Evolutionary conservation across 2,888 invertebrate genomes (phyloP).

Genomic region (Drosophila phalerata): DNA sequence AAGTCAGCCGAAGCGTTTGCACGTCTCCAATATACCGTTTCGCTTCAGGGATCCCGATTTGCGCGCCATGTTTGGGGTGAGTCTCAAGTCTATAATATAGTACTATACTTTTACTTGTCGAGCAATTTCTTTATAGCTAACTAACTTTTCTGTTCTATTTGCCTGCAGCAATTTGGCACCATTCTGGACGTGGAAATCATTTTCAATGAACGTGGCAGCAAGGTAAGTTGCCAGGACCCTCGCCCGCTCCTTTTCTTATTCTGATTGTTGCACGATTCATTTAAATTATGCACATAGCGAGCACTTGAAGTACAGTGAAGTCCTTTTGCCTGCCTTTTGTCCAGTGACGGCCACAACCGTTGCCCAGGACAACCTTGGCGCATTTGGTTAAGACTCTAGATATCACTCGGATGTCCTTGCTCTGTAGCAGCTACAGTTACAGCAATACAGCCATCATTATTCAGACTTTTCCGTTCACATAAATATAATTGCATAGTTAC

Average conservation of each 20-base stretch:
- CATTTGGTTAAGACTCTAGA: conserved; percentile 4
- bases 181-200: conserved; percentile 99
- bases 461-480: conserved; percentile 16
- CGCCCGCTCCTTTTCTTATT: neutral
- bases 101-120: no score
- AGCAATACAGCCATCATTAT: conserved; percentile 1
- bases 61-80: conserved; percentile 99
- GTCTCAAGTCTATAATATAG: conserved; percentile 84
- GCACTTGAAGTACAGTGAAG: conserved; percentile 49
- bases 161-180: conserved; percentile 96
- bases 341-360: conserved; percentile 21
- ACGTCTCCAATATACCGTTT: conserved; percentile 99
- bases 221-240: conserved; percentile 90
- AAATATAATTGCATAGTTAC: conserved; percentile 78
- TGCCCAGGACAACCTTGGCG: conserved; percentile 43
- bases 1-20: conserved; percentile 96
- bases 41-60: conserved; percentile 99
- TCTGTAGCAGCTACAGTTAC: conserved; percentile 4
- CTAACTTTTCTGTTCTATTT: conserved; percentile 24
- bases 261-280: conserved; percentile 76
- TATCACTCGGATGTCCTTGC: conserved; percentile 9
- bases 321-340: conserved; percentile 36
- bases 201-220: conserved; percentile 99
- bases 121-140: conserved; percentile 18
- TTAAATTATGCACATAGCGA: conserved; percentile 76